Percentiles rank a stretch among this genome's conserved stretches.
These are phyloP conservation scores for Pseudotriccus pelzelni DNA, from an alignment of 2,797 vertebrate genomes.

Conservation along the genomic window DNA sequence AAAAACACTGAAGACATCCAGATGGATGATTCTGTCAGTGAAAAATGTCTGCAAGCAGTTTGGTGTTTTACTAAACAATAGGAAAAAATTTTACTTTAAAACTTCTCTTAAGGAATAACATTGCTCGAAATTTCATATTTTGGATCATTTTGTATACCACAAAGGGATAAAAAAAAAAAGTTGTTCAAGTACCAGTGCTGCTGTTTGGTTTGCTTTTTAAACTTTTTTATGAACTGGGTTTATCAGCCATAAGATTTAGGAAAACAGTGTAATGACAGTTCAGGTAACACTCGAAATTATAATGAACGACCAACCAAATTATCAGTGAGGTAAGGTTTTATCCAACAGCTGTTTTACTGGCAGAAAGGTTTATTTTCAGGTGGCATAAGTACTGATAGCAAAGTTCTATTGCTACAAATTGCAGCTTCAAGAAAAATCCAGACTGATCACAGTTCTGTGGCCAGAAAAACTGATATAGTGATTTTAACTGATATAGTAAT, in stretches of 20 bases:
- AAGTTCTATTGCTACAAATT: background rate
- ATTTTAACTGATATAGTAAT: too few relatives aligned
- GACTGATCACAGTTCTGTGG: background rate
- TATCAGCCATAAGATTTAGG: background rate
- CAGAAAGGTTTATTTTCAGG: background rate
- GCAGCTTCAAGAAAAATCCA: background rate
- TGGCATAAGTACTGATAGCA: background rate
- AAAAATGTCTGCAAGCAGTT: background rate
- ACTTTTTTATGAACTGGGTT: background rate
- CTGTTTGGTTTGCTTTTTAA: background rate
- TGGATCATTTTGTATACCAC: background rate
- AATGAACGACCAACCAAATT: background rate
- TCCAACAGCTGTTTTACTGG: background rate
- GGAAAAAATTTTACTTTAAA: background rate
- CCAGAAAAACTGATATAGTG: background rate
- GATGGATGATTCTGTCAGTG: background rate
- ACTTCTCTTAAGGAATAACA: background rate
- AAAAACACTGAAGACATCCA: background rate
- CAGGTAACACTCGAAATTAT: background rate
- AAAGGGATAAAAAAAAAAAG: background rate
- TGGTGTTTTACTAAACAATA: background rate
- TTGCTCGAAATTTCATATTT: background rate
- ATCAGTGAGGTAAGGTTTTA: background rate
- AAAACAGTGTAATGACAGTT: background rate
- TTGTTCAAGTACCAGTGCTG: background rate